Base-by-base conservation (phyloP, 2,797 vertebrate species). In the Calcarius lapponicus region DNA sequence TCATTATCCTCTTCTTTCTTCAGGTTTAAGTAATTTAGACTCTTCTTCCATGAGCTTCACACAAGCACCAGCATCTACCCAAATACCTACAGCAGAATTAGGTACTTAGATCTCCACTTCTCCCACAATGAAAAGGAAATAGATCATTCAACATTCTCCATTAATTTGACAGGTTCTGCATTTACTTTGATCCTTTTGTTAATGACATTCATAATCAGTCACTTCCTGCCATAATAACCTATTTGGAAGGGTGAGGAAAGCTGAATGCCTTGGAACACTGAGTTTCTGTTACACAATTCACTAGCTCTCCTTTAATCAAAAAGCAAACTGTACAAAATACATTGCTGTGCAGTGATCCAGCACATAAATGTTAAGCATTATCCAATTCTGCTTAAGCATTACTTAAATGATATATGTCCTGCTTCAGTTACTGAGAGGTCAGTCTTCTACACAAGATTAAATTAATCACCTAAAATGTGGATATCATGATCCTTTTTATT, bases 271-370 rank as follows among this genome's bases (percentile, higher is more conserved):
- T 91, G 74, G 43, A 92, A 90, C 61, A 67, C 32, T 38, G 50
- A 79, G 13, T 53, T 87, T 84, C 70, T 74, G 57, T 85, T 74
- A 75, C 22, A 65, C 38, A 82, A n/a, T 69, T 89, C 47, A 51
- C 38, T 67, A 65, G 32, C 20, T 89, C 38, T 61, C 54, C n/a
- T 79, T 61, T 78, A 69, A 70, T 57, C 45, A 72, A 69, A 88
- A 93, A 80, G 31, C 57, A 85, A 92, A 82, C 48, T 28, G 31
- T 32, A 73, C 65, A 76, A 82, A 89, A 87, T 71, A 71, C 22
- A 66, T 18, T 64, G 45, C 85, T 93, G 81, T 67, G 50, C 87
- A 96, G 65, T 74, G 90, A 92, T 58, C 90, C 85, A 85, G 72
- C 42, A 93, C 69, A 86, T 32, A 80, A 84, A 56, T 32, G 36